phyloP scores from a whole-genome alignment of 2,888 invertebrate genomes.

The Cheilosia scutellata region DNA sequence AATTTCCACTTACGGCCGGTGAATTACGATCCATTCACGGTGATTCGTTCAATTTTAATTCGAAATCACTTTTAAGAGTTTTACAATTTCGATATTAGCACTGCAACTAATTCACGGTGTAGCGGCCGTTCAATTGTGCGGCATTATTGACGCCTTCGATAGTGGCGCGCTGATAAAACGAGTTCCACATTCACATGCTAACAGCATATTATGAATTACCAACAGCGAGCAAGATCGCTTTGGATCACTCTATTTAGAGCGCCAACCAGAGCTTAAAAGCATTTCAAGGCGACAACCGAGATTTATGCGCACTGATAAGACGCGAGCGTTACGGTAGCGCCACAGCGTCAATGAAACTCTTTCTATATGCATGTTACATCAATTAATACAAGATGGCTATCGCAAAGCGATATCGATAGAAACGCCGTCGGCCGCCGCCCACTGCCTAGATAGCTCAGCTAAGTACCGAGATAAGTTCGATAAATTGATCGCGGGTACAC shows the following conservation, averaged over 20 bases:
- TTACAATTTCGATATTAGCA: conserved; percentile 47
- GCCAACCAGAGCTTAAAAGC: conserved; percentile 43
- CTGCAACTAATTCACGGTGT: conserved; percentile 33
- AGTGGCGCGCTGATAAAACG: conserved; percentile 53
- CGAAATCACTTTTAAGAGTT: conserved; percentile 52
- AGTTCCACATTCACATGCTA: conserved; percentile 27
- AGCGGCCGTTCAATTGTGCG: conserved; percentile 41
- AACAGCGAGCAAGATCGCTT: conserved; percentile 6
- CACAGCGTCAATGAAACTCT: conserved; percentile 35
- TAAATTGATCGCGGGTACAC: conserved; percentile 47
- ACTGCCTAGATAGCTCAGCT: conserved; percentile 43
- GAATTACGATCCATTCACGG: conserved; percentile 63
- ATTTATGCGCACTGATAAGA: conserved; percentile 57
- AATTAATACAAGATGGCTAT: conserved; percentile 68
- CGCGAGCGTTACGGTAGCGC: conserved; percentile 40
- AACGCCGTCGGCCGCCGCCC: no score
- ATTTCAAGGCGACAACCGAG: conserved; percentile 70
- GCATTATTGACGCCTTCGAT: conserved; percentile 69
- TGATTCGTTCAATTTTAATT: conserved; percentile 68
- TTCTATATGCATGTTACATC: conserved; percentile 55
- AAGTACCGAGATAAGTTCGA: conserved; percentile 56
- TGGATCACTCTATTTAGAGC: conserved; percentile 38
- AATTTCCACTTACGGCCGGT: conserved; percentile 62
- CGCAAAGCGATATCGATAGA: no score
- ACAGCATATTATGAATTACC: conserved; percentile 22